Conservation (phyloP, 23 tunicate species). For the Trididemnum nubilum region DNA sequence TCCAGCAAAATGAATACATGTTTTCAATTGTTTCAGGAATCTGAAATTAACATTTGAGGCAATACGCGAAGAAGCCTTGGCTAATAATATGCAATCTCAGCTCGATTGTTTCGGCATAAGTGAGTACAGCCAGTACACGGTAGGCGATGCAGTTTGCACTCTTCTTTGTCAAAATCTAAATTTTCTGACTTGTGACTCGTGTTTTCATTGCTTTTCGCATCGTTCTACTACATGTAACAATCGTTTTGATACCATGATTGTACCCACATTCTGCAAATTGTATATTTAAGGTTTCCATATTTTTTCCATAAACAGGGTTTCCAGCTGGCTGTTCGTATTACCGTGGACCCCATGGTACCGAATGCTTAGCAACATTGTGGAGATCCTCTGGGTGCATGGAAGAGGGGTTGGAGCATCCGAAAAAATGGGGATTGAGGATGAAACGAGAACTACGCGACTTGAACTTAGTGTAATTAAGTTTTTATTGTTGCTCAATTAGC, state of each 20-base stretch:
- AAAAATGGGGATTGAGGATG: neutral
- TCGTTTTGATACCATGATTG: too few species aligned
- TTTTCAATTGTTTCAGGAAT: neutral
- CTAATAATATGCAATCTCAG: neutral
- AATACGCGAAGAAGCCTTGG: neutral
- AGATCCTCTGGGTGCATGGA: neutral
- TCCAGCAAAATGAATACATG: too few species aligned
- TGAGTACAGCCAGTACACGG: neutral
- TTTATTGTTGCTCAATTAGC: too few species aligned
- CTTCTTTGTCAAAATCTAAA: too few species aligned
- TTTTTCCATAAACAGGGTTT: neutral
- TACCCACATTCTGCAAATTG: too few species aligned
- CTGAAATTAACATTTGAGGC: neutral
- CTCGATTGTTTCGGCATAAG: constrained; percentile 11
- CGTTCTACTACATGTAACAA: too few species aligned
- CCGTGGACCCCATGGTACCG: neutral
- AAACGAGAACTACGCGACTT: neutral
- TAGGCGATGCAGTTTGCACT: neutral
- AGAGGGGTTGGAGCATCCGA: neutral
- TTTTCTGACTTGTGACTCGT: too few species aligned
- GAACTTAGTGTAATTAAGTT: neutral
- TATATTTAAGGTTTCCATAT: too few species aligned
- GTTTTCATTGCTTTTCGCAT: too few species aligned
- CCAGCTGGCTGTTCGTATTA: neutral
- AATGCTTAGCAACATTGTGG: neutral